Conservation (phyloP, 2,113 vertebrate genomes). For the Psittacara wagleri region DNA sequence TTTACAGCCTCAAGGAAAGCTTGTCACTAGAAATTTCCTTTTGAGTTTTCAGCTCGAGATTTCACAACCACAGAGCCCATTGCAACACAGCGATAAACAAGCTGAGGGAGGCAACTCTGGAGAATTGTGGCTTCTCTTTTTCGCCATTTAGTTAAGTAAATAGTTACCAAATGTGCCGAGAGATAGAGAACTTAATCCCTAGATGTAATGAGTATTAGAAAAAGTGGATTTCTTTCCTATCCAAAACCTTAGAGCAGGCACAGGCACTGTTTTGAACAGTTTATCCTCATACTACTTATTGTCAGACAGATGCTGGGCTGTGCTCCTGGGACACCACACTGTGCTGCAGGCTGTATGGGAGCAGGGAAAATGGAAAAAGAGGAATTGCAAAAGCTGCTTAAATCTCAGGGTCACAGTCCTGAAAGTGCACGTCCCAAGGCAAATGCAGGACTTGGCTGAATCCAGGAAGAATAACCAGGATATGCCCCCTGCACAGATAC, state of each 20-base stretch:
- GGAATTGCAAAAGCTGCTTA: background rate
- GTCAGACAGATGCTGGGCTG: background rate
- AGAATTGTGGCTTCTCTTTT: slow-evolving; percentile 65
- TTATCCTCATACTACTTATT: background rate
- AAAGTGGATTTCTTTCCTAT: slow-evolving; percentile 3
- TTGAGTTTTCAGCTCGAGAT: slow-evolving; percentile 68
- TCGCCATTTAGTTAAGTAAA: slow-evolving; percentile 65
- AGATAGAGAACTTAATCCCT: slow-evolving; percentile 19
- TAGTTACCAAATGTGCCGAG: slow-evolving; percentile 63
- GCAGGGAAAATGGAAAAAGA: background rate
- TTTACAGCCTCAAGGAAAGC: slow-evolving; percentile 72
- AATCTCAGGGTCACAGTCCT: background rate
- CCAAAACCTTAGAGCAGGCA: background rate
- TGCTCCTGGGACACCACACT: background rate
- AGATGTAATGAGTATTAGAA: background rate
- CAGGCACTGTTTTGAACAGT: background rate
- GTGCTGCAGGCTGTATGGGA: background rate
- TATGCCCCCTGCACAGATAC: background rate
- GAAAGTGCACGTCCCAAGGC: background rate
- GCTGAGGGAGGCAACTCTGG: slow-evolving; percentile 63
- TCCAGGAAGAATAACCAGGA: background rate
- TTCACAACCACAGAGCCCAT: slow-evolving; percentile 72
- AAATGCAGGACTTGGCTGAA: background rate
- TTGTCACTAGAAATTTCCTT: slow-evolving; percentile 73
- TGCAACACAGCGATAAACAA: slow-evolving; percentile 75